Percentiles rank a stretch among this genome's conserved stretches.
Evolutionary conservation across 2,888 invertebrate genomes (phyloP).

Genomic region (Notocelia uddmanniana): DNA sequence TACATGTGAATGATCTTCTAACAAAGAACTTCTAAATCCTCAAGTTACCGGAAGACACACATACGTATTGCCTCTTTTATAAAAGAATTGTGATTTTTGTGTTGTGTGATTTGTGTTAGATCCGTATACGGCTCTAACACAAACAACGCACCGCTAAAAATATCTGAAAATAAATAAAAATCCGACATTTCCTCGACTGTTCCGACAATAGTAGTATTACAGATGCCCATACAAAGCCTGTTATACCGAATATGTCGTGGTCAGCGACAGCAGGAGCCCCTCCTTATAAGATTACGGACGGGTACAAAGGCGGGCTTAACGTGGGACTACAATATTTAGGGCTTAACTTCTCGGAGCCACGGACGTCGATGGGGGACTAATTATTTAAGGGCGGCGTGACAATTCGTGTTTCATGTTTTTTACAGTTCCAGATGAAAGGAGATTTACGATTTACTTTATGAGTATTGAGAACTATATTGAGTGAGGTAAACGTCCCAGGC

Average conservation of each 20-base stretch:
- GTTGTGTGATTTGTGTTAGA: too few species aligned
- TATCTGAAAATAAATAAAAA: slow-evolving; percentile 44
- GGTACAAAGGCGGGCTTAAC: slow-evolving; percentile 77
- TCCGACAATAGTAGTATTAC: slow-evolving; percentile 67
- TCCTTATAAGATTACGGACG: slow-evolving; percentile 68
- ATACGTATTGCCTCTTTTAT: not conserved
- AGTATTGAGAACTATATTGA: too few species aligned
- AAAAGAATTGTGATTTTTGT: too few species aligned
- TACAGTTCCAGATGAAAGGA: not conserved
- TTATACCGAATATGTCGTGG: slow-evolving; percentile 61
- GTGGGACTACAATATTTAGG: slow-evolving; percentile 68
- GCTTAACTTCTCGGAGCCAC: slow-evolving; percentile 68
- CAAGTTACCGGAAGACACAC: not conserved
- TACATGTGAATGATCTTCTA: not conserved
- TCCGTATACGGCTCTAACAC: too few species aligned
- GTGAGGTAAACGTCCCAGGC: too few species aligned
- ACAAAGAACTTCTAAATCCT: slow-evolving; percentile 2
- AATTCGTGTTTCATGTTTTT: slow-evolving; percentile 4
- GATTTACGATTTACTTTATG: too few species aligned
- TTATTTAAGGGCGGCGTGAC: slow-evolving; percentile 17
- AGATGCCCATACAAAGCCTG: slow-evolving; percentile 81
- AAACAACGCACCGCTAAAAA: slow-evolving; percentile 23
- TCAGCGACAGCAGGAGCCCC: slow-evolving; percentile 69
- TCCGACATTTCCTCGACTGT: slow-evolving; percentile 55
- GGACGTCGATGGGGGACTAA: slow-evolving; percentile 15